Base-by-base conservation (phyloP, 1,140 invertebrate genomes). In the Caenorhabditis briggsae region DNA sequence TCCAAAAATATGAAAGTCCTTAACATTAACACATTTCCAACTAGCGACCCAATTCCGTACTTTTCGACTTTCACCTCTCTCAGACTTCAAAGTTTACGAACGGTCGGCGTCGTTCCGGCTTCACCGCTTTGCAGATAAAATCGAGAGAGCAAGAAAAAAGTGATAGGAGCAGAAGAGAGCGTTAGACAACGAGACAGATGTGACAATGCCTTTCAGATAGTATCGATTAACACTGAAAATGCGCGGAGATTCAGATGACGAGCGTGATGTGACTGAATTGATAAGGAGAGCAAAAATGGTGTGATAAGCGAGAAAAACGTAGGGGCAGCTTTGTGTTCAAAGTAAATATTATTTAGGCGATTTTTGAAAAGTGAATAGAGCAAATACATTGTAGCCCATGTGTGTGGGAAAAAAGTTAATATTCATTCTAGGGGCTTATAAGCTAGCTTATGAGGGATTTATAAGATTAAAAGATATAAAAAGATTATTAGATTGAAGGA, bases 301-400 rank as follows among this genome's bases (percentile, higher is more conserved):
- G 14, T 78, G 70, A 78, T 78, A 78, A n/a, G 46, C 12, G 12
- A 20, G 20, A 50, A 50, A 78, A 50, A 20, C 46, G 33, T 33
- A 33, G 33, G 33, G n/a, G n/a, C n/a, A n/a, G n/a, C n/a, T 3
- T 33, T 33, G 33, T 78, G 70, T 78, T 78, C 70, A 78, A 78
- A 50, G 70, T 78, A 78, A 78, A 78, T 78, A 78, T 78, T n/a
- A 33, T 33, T 78, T 78, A 78, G 46, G 46, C 70, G 70, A 53
- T 78, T 50, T 78, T 2, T 48, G 70, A 78, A 53, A 50, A 78
- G 20, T 50, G 46, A 78, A 58, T 8, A 20, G 8, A 20, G 8
- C 16, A n/a, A 25, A 61, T 61, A 61, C 59, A 61, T 61, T 61
- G 56, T 58, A 58, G 56, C 56, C n/a, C 16, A 8, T 8, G 5